phyloP scores from a whole-genome alignment of 2,888 invertebrate species.

The Phortica okadai region DNA sequence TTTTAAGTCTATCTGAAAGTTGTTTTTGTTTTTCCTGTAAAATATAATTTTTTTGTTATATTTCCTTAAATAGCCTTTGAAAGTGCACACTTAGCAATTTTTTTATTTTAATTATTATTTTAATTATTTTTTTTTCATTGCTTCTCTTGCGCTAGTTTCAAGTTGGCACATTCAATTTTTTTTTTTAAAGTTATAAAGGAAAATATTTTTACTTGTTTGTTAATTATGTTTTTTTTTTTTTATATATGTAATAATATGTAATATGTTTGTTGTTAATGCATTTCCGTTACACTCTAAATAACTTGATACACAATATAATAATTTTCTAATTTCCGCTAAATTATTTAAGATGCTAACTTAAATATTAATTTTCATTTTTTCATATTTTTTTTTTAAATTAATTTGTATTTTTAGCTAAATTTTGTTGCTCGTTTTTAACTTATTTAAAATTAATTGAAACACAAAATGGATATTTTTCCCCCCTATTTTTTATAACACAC shows the following conservation, averaged over 20 bases:
- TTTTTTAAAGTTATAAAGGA: background rate
- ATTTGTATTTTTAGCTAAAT: background rate
- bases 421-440: too few species aligned
- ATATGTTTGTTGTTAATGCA: background rate
- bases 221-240: background rate
- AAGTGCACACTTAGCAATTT: conserved; percentile 41
- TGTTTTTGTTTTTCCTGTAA: conserved; percentile 29
- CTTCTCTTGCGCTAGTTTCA: background rate
- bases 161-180: conserved; percentile 12
- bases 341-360: background rate
- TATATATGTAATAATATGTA: background rate
- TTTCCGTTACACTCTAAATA: background rate
- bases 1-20: conserved; percentile 30
- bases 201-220: conserved; percentile 2
- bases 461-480: too few species aligned
- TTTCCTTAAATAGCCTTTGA: conserved; percentile 36
- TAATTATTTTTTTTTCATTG: conserved; percentile 28
- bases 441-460: too few species aligned
- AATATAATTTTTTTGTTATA: conserved; percentile 54
- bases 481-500: too few species aligned
- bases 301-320: background rate
- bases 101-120: conserved; percentile 32
- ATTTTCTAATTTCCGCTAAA: background rate
- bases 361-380: background rate
- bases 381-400: background rate